A percentile compares a stretch with the other conserved stretches of the same genome.
These are phyloP conservation scores for Plagiodera versicolora DNA, from an alignment of 2,888 invertebrate species.

Conservation along the genomic window DNA sequence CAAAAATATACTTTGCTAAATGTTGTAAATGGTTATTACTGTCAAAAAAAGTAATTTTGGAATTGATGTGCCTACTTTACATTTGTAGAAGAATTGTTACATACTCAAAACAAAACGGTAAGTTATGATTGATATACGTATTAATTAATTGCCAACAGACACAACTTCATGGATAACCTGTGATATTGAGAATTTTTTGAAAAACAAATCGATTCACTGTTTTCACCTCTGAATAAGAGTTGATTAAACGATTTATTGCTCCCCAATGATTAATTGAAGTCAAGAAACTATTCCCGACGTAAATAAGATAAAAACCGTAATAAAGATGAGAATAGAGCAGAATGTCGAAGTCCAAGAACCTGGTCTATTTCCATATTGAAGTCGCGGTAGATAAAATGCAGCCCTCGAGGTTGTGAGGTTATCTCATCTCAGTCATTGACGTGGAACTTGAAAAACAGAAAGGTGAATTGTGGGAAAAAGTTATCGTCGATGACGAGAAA, in stretches of 20 bases:
- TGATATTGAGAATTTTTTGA: neutral
- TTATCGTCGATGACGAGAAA: neutral
- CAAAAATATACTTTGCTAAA: no score
- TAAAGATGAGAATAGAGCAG: constrained; percentile 28
- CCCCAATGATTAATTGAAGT: constrained; percentile 32
- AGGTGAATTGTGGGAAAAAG: constrained; percentile 6
- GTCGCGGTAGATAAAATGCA: constrained; percentile 38
- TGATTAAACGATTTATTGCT: constrained; percentile 20
- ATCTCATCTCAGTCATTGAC: constrained; percentile 34
- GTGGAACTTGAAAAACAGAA: constrained; percentile 18
- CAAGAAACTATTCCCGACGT: constrained; percentile 34
- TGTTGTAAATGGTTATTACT: no score
- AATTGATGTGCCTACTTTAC: no score
- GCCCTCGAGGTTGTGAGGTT: constrained; percentile 34
- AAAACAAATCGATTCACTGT: constrained; percentile 3
- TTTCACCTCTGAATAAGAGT: constrained; percentile 19
- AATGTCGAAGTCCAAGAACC: constrained; percentile 40
- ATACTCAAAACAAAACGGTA: no score
- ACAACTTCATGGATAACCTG: constrained; percentile 30
- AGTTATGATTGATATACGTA: no score
- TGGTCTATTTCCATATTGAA: constrained; percentile 29
- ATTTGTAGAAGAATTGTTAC: no score
- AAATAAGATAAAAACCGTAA: constrained; percentile 36
- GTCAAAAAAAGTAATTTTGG: no score
- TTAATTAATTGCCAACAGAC: no score